Base-by-base conservation (phyloP, 2,888 invertebrate species). In the Aethes cnicana region DNA sequence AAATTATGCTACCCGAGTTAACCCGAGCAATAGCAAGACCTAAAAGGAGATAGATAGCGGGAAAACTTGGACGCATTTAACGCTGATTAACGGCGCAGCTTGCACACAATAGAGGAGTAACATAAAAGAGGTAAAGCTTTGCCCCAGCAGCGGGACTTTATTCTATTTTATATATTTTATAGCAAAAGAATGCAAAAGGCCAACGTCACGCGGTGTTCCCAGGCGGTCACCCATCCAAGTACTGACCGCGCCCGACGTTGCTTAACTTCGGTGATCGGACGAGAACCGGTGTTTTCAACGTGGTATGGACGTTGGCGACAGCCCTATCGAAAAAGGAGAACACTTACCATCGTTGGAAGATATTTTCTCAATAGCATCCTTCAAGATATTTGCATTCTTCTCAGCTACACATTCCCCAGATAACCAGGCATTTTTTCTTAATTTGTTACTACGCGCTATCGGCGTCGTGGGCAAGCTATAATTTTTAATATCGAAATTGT, bases 341-440 rank as follows among this genome's bases (percentile, higher is more conserved):
- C n/a, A n/a, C n/a, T n/a, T n/a, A n/a, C n/a, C n/a, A n/a, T n/a
- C n/a, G n/a, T n/a, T n/a, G n/a, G n/a, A n/a, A 8, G 59, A 57
- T 17, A 63, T 50, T 52, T 54, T 63, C 4, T 41, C 48, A 21
- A 52, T 16, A n/a, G 42, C 44, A 7, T 59, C 57, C 30, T 57
- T 64, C n/a, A 60, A 23, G 47, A 59, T 61, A 4, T 65, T 69
- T 8, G 55, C 36, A 49, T 58, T 68, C 6, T 58, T 63, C 6
- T 70, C 71, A 3, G 61, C 64, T 0, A 62, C 56, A 30, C 63
- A 55, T 35, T 88, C 87, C 6, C 90, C 90, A 1, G 91, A 88
- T 1, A 91, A 70, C 91, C 91, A 91, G 5, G 91, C 91, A 49
- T 90, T 90, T 56, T 85, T 89, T 57, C 91, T 81, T 57, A 91